Evolutionary conservation across 2,888 invertebrate genomes (phyloP).

Genomic region (Strigamia transsilvanica): DNA sequence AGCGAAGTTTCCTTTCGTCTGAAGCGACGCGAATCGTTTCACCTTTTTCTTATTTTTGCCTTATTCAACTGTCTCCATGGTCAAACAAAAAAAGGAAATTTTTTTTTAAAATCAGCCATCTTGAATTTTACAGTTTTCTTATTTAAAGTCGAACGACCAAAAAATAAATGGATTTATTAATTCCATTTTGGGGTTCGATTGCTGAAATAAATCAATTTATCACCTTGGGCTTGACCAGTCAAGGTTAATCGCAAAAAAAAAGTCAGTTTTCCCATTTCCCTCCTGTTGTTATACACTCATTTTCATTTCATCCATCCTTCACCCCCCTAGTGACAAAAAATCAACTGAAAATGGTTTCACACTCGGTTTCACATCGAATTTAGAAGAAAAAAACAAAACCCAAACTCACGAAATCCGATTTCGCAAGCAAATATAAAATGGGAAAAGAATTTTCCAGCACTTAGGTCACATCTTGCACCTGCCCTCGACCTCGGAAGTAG

Average conservation of each 20-base stretch:
- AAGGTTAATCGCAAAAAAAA: constrained; percentile 14
- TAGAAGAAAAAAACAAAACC: too few species aligned
- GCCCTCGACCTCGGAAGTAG: background rate
- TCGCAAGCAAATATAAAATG: background rate
- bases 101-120: background rate
- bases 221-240: background rate
- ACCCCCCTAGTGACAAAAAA: background rate
- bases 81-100: background rate
- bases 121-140: background rate
- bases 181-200: background rate
- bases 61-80: constrained; percentile 40
- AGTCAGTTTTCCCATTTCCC: background rate
- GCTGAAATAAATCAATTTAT: background rate
- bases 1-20: constrained; percentile 39
- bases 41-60: constrained; percentile 38
- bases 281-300: background rate
- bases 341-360: background rate
- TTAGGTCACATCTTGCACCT: background rate
- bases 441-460: background rate
- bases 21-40: constrained; percentile 46
- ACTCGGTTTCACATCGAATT: too few species aligned
- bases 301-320: background rate
- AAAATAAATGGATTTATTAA: background rate
- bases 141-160: too few species aligned
- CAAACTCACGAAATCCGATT: background rate